A percentile compares a stretch with the other conserved stretches of the same genome.
These are phyloP conservation scores for Scolopax rusticola DNA, from an alignment of 2,797 vertebrate species.

Conservation along the genomic window DNA sequence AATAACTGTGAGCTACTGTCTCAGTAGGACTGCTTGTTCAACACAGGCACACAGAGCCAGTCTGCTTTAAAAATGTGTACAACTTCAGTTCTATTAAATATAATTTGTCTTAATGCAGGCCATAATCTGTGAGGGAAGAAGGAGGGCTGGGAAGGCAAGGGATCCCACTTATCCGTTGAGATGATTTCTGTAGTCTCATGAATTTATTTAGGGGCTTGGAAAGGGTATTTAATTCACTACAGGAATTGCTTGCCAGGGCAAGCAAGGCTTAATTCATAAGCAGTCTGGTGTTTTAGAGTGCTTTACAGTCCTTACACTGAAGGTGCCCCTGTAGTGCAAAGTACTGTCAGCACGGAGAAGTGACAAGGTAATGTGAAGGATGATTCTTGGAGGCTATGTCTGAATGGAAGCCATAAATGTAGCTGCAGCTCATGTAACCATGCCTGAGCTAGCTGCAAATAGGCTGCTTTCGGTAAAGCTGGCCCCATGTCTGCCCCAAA, in stretches of 20 bases:
- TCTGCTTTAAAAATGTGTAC: slow-evolving; percentile 6
- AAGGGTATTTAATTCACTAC: neutral
- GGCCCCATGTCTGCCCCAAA: neutral
- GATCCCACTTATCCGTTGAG: neutral
- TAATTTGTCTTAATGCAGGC: neutral
- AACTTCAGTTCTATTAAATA: neutral
- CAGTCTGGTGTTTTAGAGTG: neutral
- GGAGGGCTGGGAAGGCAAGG: neutral
- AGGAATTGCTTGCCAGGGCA: neutral
- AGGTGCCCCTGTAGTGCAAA: neutral
- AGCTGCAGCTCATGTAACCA: neutral
- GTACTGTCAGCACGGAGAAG: neutral
- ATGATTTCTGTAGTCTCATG: neutral
- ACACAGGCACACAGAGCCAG: neutral
- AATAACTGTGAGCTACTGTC: neutral
- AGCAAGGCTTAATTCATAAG: slow-evolving; percentile 3
- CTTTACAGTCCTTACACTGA: neutral
- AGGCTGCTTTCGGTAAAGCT: neutral
- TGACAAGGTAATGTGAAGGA: neutral
- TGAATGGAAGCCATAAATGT: neutral
- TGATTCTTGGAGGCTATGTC: neutral
- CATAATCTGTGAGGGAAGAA: neutral
- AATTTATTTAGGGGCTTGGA: neutral
- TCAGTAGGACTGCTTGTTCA: neutral
- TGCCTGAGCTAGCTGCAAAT: neutral